Evolutionary conservation across 53 echinoderm and acorn worm genomes (phyloP).

Genomic region (Patiria pectinifera): DNA sequence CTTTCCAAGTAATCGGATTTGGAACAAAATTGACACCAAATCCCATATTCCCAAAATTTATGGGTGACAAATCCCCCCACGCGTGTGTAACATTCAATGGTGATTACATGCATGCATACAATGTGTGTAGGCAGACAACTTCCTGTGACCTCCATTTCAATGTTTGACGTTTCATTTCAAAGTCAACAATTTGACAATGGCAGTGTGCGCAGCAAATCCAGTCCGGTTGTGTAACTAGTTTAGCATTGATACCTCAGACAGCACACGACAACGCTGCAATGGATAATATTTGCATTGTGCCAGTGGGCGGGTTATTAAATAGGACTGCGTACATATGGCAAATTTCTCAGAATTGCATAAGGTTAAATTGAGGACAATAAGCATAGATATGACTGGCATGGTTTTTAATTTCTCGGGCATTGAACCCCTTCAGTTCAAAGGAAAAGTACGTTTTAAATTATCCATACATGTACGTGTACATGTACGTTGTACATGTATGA

Average conservation of each 20-base stretch:
- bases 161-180: not conserved
- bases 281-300: not conserved
- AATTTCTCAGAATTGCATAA: not conserved
- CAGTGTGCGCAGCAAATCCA: not conserved
- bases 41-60: not conserved
- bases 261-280: not conserved
- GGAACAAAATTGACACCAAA: not conserved
- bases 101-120: not conserved
- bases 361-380: not conserved
- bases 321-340: not conserved
- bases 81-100: not conserved
- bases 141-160: not conserved
- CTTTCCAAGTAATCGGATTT: too few relatives aligned
- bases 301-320: slow-evolving; percentile 5
- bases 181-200: not conserved
- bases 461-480: not conserved
- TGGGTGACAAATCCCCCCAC: not conserved
- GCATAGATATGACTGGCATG: not conserved
- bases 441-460: not conserved
- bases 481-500: not conserved
- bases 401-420: not conserved
- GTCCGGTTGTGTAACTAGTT: not conserved
- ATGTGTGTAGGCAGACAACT: not conserved
- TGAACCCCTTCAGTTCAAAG: not conserved
- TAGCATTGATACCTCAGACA: not conserved